These are phyloP conservation scores for Pseudopodoces humilis DNA, from an alignment of 2,113 vertebrate genomes.

Conservation along the genomic window DNA sequence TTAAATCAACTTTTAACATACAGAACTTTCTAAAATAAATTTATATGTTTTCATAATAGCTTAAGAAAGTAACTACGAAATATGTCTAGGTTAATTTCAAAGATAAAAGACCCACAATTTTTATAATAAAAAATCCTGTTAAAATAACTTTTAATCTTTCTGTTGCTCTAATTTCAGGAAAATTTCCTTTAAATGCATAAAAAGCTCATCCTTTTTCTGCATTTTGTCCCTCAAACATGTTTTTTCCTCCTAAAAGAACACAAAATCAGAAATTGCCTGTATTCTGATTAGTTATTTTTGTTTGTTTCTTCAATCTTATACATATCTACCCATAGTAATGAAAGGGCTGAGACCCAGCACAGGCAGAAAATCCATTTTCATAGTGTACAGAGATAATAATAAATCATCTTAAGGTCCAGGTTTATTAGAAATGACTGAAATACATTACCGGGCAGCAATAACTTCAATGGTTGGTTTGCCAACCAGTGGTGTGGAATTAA, in stretches of 20 bases:
- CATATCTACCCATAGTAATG: conserved; percentile 14
- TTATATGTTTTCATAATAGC: not conserved
- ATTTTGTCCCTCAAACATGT: not conserved
- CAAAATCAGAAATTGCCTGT: not conserved
- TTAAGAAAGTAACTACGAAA: not conserved
- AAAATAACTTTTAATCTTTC: not conserved
- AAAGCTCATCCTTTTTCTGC: not conserved
- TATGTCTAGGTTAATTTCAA: not conserved
- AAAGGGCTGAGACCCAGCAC: not conserved
- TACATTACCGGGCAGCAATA: conserved; percentile 58
- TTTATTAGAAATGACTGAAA: conserved; percentile 73
- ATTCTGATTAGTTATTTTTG: not conserved
- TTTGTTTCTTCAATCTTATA: conserved; percentile 18
- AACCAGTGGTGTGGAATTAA: conserved; percentile 71
- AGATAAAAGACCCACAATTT: fast-evolving
- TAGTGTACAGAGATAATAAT: conserved; percentile 50
- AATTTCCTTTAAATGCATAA: not conserved
- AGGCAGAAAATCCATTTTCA: conserved; percentile 44
- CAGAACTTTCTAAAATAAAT: not conserved
- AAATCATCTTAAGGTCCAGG: conserved; percentile 63
- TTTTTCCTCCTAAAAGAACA: not conserved
- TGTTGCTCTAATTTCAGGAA: not conserved
- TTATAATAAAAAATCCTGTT: not conserved
- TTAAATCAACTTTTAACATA: not conserved
- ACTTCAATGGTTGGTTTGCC: conserved; percentile 70